Evolutionary conservation across 2,113 vertebrate species (phyloP).

Genomic region (Melanerpes aurifrons): DNA sequence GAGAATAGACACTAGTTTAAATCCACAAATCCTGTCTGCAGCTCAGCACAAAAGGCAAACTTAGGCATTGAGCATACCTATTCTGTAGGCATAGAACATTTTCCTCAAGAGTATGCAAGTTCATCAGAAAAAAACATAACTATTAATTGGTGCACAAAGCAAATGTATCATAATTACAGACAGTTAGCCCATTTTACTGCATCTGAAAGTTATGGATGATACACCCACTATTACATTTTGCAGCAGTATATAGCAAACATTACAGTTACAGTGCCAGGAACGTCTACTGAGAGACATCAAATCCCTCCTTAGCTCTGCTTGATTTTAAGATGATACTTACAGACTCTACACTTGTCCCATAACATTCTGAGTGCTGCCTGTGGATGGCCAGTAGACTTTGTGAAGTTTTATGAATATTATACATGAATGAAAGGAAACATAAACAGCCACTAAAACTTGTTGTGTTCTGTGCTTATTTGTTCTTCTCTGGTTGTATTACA

Average conservation of each 20-base stretch:
- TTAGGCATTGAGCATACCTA: neutral
- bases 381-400: neutral
- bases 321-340: neutral
- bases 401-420: neutral
- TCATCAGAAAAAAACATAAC: neutral
- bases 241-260: neutral
- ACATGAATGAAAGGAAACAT: neutral
- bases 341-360: neutral
- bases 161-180: neutral
- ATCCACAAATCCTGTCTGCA: neutral
- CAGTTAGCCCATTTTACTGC: neutral
- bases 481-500: neutral
- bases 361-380: neutral
- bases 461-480: neutral
- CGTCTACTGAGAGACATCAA: neutral
- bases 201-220: neutral
- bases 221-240: neutral
- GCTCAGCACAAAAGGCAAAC: constrained; percentile 4
- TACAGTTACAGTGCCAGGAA: neutral
- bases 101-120: constrained; percentile 1
- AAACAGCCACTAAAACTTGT: neutral
- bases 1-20: neutral
- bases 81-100: neutral
- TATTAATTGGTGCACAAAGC: neutral
- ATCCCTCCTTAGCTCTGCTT: neutral